Evolutionary conservation across 2,113 vertebrate species (phyloP).

Genomic region (Pterocles orientalis): DNA sequence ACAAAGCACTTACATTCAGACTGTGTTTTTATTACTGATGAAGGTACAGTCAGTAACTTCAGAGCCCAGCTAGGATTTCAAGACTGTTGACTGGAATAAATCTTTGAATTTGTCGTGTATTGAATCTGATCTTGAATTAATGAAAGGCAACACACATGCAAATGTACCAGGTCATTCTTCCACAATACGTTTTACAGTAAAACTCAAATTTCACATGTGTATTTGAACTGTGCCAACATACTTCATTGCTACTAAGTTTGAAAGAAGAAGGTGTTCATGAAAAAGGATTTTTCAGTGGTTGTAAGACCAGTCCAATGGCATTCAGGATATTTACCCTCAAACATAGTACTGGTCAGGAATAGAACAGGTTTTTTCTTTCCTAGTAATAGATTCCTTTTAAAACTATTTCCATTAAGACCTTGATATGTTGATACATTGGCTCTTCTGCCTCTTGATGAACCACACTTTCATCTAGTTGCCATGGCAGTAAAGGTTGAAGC

Average conservation of each 20-base stretch:
- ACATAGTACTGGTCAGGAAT: background rate
- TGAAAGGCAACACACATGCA: background rate
- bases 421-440: background rate
- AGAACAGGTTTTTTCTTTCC: background rate
- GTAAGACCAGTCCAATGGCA: background rate
- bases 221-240: background rate
- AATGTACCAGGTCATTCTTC: background rate
- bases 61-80: background rate
- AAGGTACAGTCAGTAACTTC: background rate
- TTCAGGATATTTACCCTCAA: background rate
- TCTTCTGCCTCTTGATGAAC: background rate
- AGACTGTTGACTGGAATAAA: background rate
- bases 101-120: background rate
- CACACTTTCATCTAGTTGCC: background rate
- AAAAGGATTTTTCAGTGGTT: background rate
- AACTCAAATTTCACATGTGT: background rate
- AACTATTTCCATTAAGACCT: background rate
- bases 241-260: background rate
- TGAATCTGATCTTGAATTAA: background rate
- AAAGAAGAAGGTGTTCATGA: background rate
- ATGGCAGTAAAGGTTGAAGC: background rate
- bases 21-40: background rate
- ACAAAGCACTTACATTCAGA: background rate
- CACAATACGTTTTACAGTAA: background rate
- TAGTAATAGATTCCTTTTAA: background rate